A percentile compares a stretch with the other conserved stretches of the same genome.
phyloP scores from a whole-genome alignment of 2,888 invertebrate genomes.

The Schizotus pectinicornis region DNA sequence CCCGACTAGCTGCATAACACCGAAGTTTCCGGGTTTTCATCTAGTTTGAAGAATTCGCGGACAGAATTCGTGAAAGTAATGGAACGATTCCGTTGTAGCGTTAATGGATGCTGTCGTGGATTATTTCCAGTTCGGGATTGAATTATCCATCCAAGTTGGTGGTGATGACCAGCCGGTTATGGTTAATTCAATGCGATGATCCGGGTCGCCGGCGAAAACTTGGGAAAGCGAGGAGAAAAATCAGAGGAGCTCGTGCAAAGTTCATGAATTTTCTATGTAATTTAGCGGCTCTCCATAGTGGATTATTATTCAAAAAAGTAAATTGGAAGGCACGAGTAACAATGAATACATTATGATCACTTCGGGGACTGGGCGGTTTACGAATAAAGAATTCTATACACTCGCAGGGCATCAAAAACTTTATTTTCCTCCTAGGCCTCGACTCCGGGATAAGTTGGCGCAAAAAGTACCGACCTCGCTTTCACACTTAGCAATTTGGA shows the following conservation, averaged over 20 bases:
- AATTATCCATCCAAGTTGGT: background rate
- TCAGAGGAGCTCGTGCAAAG: conserved; percentile 28
- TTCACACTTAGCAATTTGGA: too few relatives aligned
- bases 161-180: conserved; percentile 7
- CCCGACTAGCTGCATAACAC: conserved; percentile 14
- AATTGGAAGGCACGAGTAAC: conserved; percentile 30
- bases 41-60: conserved; percentile 4
- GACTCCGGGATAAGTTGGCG: background rate
- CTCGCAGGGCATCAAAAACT: conserved; percentile 3
- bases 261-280: conserved; percentile 40
- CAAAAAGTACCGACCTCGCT: too few relatives aligned
- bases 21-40: conserved; percentile 21
- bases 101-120: background rate
- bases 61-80: background rate
- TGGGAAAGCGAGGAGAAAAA: conserved; percentile 26
- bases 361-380: conserved; percentile 18
- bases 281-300: conserved; percentile 32
- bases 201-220: conserved; percentile 17
- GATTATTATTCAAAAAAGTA: conserved; percentile 35
- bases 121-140: background rate
- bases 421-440: conserved; percentile 3
- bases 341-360: conserved; percentile 36
- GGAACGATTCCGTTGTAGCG: background rate
- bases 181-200: conserved; percentile 16
- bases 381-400: conserved; percentile 3